phyloP scores from a whole-genome alignment of 2,888 invertebrate genomes.

The Acanthosoma haemorrhoidale region DNA sequence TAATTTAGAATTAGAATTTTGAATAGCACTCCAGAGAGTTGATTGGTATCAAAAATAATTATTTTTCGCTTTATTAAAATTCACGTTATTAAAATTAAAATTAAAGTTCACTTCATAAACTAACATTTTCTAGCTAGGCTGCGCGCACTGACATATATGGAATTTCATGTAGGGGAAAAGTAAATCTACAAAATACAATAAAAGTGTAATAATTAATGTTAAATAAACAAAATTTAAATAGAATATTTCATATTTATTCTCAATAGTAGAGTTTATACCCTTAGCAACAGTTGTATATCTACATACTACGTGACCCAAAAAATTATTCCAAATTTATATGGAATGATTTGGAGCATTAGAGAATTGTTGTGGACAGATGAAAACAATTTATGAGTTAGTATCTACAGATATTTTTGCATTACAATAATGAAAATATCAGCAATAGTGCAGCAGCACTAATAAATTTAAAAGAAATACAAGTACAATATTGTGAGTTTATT shows the following conservation, averaged over 20 bases:
- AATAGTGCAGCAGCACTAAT: background rate
- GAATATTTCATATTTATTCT: conserved; percentile 12
- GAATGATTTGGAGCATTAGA: background rate
- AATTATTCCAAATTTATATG: background rate
- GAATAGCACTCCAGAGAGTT: too few species aligned
- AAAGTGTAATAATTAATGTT: too few species aligned
- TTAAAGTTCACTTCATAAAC: too few species aligned
- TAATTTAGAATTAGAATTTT: too few species aligned
- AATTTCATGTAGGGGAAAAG: too few species aligned
- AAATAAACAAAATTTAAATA: background rate
- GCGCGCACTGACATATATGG: too few species aligned
- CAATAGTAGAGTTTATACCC: background rate
- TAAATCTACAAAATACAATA: too few species aligned
- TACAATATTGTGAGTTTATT: background rate
- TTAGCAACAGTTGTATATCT: background rate
- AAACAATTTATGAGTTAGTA: background rate
- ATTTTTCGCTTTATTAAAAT: too few species aligned
- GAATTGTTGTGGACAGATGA: background rate
- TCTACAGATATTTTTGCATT: background rate
- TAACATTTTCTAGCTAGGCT: too few species aligned
- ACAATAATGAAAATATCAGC: background rate
- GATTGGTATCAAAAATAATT: too few species aligned
- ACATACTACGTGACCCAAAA: background rate
- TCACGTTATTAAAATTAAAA: too few species aligned
- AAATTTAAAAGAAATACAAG: background rate